Evolutionary conservation across 2,113 vertebrate genomes (phyloP).

Genomic region (Hipposideros armiger): DNA sequence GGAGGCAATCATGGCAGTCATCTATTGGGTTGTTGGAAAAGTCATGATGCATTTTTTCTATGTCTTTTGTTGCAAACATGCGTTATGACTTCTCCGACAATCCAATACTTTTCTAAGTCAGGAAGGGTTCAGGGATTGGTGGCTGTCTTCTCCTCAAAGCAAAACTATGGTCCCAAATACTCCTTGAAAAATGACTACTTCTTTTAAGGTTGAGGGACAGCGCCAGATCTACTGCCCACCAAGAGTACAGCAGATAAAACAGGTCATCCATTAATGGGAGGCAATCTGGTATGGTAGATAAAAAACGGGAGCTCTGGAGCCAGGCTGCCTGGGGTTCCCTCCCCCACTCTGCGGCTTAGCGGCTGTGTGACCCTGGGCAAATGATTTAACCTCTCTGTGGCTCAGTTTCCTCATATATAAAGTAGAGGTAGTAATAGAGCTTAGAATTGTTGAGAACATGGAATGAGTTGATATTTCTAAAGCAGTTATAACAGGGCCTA

Average conservation of each 20-base stretch:
- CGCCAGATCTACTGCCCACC: neutral
- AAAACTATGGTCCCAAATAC: neutral
- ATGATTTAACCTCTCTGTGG: neutral
- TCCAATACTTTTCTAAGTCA: slow-evolving; percentile 18
- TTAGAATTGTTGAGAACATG: slow-evolving; percentile 20
- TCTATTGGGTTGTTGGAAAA: neutral
- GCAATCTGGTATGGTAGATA: neutral
- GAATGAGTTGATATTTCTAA: slow-evolving; percentile 48
- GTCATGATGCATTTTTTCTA: no score
- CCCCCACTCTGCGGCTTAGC: neutral
- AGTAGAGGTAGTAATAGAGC: slow-evolving; percentile 6
- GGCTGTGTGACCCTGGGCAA: neutral
- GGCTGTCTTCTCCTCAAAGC: neutral
- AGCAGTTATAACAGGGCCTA: neutral
- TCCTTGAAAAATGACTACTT: neutral
- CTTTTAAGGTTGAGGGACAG: neutral
- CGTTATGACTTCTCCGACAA: no score
- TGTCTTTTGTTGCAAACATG: no score
- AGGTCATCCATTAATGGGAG: neutral
- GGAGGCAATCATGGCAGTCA: slow-evolving; percentile 29
- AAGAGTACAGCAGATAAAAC: neutral
- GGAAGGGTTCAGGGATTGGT: neutral
- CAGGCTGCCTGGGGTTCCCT: neutral
- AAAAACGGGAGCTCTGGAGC: neutral
- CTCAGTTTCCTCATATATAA: slow-evolving; percentile 31